Base-by-base conservation (phyloP, 2,888 invertebrate species). In the Theristus sp. region DNA sequence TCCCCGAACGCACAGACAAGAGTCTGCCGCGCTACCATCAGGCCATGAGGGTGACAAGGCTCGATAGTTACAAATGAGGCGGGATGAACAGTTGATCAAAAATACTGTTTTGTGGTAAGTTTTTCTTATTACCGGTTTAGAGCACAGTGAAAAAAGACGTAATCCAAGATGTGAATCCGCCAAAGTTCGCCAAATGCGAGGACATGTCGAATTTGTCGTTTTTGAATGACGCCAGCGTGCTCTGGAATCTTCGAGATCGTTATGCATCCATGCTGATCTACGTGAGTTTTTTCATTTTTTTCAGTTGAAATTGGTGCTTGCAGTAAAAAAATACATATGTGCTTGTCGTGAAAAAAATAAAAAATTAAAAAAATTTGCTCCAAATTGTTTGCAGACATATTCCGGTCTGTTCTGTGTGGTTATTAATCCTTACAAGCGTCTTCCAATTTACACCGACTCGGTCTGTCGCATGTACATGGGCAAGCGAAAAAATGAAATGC, bases 401-500 rank as follows among this genome's bases (percentile, higher is more conserved):
- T 56, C 56, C 22, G 56, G 56, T 24, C 56, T 56, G 30, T 56
- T 56, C 56, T 56, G 56, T 27, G 56, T 56, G n/a, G 56, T 56
- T 2, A 56, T 56, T 30, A 56, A 56, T 30, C 56, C 56, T 2
- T 56, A 56, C 31, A 56, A 56, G n/a, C 56, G 56, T 17, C 31
- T 56, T 29, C 56, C 56, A 13, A 56, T 56, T 30, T 56, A 56
- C 31, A 56, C 90, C 73, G 82, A 82, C 78, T 84, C 89, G 81
- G 89, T 91, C 76, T 90, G 94, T 78, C 86, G 84, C 81, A 83
- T 93, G 78, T 96, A 93, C 86, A 85, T 90, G 81, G 94, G 94
- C 80, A 93, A 89, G 83, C 87, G 94, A 82, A 88, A 91, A 82
- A 89, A 86, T 82, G 94, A 96, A 83, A 91, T 96, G 75, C 96